Evolutionary conservation across 2,888 invertebrate species (phyloP), one percentile per base, ranked within the genome.

Genomic region (Drosophila rellima): DNA sequence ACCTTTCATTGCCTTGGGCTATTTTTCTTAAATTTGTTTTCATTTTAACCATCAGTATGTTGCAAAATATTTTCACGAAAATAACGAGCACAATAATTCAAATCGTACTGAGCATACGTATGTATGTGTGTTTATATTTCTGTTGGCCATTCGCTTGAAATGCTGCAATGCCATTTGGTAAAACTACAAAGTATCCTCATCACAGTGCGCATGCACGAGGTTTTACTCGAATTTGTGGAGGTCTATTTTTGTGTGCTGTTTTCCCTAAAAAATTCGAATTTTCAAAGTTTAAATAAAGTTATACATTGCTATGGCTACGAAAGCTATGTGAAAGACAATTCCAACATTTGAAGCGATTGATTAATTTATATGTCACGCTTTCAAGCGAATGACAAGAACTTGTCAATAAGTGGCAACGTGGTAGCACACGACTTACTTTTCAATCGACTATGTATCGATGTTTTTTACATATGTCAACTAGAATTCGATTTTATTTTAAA

Each of bases 101-200:
- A 42, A 42, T 42, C 20, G 5, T 13, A 18, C 13, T 31, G 1
- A 33, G 20, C 31, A 8, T 26, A 29, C 13, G 15, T 45, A 13
- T 5, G 8, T 29, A 26, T 40, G 61, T 61, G 11, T 56, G 20
- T 37, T 37, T 31, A 69, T 48, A 47, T 17, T 15, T 2, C 23
- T 47, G 10, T 50, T 15, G 29, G 50, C 29, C 51, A 68, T 67
- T 67, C 33, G 29, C 54, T 15, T 33, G 37, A 45, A 23, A 17
- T 23, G n/a, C 20, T 3, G n/a, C 5, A 44, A 50, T 35, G 26
- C 7, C 50, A 68, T 20, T 68, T 26, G 26, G 4, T 26, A 15
- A 15, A 47, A 8, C 18, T 31, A 18, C 7, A 18, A 2, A n/a
- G 13, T n/a, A 7, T 40, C 20, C 4, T 17, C 3, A 18, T 20